Evolutionary conservation across 2,113 vertebrate species (phyloP), one percentile per base, ranked within the genome.

Genomic region (Crotalus horridus): DNA sequence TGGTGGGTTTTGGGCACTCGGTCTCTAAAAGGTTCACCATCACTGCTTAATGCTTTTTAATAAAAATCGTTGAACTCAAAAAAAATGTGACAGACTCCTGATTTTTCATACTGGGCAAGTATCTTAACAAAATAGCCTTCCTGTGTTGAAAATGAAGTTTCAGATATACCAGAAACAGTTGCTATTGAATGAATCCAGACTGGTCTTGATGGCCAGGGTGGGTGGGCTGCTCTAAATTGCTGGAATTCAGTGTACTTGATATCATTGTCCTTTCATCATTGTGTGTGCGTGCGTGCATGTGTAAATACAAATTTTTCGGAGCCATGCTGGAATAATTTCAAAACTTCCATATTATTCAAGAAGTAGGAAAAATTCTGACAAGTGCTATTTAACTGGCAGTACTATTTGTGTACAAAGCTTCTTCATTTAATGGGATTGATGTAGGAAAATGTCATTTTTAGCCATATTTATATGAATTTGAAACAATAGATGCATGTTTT

Each of bases 401-500:
- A 11, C 64, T 81, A n/a, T 81, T 81, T 54, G 5, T 53, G 46
- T 11, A 4, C 17, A 69, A 81, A 39, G 20, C 11, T 53, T 11
- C 21, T 90, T 69, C 43, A 51, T 69, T 90, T 51, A 64, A 64
- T 17, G 6, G 43, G 24, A 26, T 21, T 64, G 59, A 46, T 89
- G 43, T 46, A 64, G 46, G 59, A 69, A 43, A 81, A 51, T 10
- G 46, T 69, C 26, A 51, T 8, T 21, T 29, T 20, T 33, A 51
- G 61, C 26, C 10, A 0, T 26, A 7, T 33, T 74, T 89, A 11
- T 0, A 51, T 39, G 39, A 20, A 1, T 88, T 64, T 43, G 21
- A 43, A 93, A 33, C 46, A 69, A 46, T n/a, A 59, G 10, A 69
- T 55, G 24, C 23, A 89, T 90, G 13, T 1, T 46, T 88, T 88